Conservation (phyloP, 2,797 vertebrate genomes). For the Syngnathus rostellatus region DNA sequence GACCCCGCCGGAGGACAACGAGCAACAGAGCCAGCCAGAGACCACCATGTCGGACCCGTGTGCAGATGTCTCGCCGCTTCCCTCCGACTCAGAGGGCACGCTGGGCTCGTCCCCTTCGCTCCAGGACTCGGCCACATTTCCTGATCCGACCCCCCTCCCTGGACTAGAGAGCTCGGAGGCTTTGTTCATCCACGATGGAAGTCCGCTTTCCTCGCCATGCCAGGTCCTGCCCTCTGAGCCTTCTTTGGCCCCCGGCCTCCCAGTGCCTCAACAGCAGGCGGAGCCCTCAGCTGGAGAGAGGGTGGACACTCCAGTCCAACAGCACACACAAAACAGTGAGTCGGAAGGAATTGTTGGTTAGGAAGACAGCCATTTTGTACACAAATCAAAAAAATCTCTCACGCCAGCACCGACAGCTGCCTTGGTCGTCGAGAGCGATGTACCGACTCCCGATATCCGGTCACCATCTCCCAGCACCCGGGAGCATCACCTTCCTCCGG, state of each 20-base stretch:
- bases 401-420: conserved; percentile 61
- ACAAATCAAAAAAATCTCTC: neutral
- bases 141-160: conserved; percentile 3
- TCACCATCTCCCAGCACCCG: conserved; percentile 46
- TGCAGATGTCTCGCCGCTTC: conserved; percentile 44
- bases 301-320: conserved; percentile 46
- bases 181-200: conserved; percentile 25
- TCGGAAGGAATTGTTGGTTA: conserved; percentile 3
- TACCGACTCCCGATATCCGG: conserved; percentile 40
- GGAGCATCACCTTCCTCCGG: conserved; percentile 28
- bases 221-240: conserved; percentile 22
- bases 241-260: conserved; percentile 26
- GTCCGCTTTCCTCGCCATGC: conserved; percentile 8
- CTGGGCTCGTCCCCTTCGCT: conserved; percentile 46
- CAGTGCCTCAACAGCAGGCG: conserved; percentile 58
- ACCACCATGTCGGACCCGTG: conserved; percentile 33
- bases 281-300: conserved; percentile 35
- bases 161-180: conserved; percentile 32
- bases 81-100: conserved; percentile 27
- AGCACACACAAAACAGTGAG: conserved; percentile 65
- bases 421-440: conserved; percentile 55
- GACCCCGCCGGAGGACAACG: conserved; percentile 38
- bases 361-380: too few species aligned
- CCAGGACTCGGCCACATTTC: conserved; percentile 21
- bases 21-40: conserved; percentile 43